Conservation (phyloP, 1,140 invertebrate species). For the Zaprionus vittiger region DNA sequence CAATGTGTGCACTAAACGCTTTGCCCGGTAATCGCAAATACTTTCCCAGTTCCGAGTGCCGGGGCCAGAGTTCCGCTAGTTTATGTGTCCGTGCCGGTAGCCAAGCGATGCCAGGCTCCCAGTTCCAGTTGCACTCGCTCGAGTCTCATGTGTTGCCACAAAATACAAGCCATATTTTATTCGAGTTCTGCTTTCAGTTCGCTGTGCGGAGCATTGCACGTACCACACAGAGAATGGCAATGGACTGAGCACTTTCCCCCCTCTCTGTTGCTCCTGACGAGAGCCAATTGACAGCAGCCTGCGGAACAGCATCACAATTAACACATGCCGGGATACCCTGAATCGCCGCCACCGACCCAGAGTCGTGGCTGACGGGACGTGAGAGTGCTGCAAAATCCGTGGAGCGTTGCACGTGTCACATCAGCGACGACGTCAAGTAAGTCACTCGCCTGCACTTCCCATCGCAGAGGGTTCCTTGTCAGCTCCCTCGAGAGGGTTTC, state of each 20-base stretch:
- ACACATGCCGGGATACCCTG: conserved; percentile 42
- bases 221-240: conserved; percentile 1
- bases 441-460: conserved; percentile 40
- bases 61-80: conserved; percentile 40
- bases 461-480: conserved; percentile 1
- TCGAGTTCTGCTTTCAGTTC: conserved; percentile 32
- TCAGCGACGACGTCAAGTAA: conserved; percentile 38
- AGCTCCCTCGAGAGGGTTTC: background rate
- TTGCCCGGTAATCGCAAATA: conserved; percentile 46
- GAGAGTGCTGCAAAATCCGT: conserved; percentile 57
- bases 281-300: conserved; percentile 47
- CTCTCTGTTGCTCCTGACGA: conserved; percentile 14
- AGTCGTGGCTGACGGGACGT: conserved; percentile 33
- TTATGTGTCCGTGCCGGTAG: conserved; percentile 41
- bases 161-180: conserved; percentile 52
- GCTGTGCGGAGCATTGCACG: conserved; percentile 27
- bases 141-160: conserved; percentile 37
- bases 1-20: conserved; percentile 52
- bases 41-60: conserved; percentile 36
- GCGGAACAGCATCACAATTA: conserved; percentile 51
- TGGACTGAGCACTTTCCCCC: background rate
- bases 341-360: conserved; percentile 21
- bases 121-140: background rate
- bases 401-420: conserved; percentile 61
- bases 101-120: conserved; percentile 11